Evolutionary conservation across 2,113 vertebrate genomes (phyloP), one percentile per base, ranked within the genome.

Genomic region (Urocolius indicus): DNA sequence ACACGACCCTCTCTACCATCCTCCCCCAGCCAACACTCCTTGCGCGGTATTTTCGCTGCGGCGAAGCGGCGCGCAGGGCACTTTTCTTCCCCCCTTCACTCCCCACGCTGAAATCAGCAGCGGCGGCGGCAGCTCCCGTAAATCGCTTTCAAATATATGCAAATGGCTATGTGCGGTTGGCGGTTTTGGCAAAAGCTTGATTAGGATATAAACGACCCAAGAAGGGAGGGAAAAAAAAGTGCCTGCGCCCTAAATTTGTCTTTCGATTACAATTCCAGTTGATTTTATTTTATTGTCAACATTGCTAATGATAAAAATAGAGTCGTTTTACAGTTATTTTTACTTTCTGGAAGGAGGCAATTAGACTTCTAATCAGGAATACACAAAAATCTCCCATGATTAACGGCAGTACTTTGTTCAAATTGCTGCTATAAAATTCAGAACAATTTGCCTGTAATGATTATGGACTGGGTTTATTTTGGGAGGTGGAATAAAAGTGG

Each of bases 401-500:
- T 99, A 99, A 98, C 98, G 98, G 98, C 98, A 98, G 98, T 98
- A 99, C 99, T 99, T 99, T 99, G 98, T 99, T 99, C 98, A 99
- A 99, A 99, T 99, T 99, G 98, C 98, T 98, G 98, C 99, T 98
- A 98, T 99, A 99, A 99, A 99, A 99, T 99, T 99, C 99, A 99
- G 99, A 99, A 99, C 99, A 99, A 99, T 99, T 99, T 99, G 98
- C 98, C 98, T 99, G 98, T 99, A 99, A 99, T 99, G 98, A 99
- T 99, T 99, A 99, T 99, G 99, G 99, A 99, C 99, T 98, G 98
- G 98, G 98, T 99, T 99, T 99, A 99, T 99, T 99, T 99, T 99
- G 99, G 99, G 98, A 99, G 99, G 98, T 98, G 99, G 99, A 99
- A 99, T 99, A 99, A 99, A 99, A 99, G 99, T 99, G 99, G 99